Conservation (phyloP, 2,113 vertebrate species). For the Ursus arctos region DNA sequence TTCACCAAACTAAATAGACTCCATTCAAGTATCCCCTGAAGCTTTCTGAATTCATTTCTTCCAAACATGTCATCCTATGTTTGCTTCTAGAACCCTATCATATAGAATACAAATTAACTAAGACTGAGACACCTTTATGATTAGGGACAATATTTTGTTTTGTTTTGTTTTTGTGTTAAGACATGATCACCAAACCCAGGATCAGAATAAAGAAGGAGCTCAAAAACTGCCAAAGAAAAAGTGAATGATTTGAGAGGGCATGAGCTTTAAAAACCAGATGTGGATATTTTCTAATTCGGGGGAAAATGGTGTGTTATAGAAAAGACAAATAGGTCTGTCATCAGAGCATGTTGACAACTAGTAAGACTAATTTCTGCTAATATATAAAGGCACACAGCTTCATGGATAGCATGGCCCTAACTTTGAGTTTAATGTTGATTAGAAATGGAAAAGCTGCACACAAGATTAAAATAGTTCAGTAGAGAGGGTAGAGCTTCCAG, state of each 20-base stretch:
- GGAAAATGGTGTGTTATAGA: not conserved
- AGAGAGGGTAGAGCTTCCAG: not conserved
- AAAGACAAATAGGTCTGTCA: not conserved
- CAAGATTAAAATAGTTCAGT: not conserved
- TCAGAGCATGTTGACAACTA: not conserved
- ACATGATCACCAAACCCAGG: not conserved
- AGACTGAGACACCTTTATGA: not conserved
- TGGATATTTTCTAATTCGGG: not conserved
- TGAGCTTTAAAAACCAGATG: not conserved
- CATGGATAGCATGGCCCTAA: not conserved
- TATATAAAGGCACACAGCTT: not conserved
- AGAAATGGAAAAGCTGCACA: not conserved
- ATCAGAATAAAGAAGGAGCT: not conserved
- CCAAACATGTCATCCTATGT: not conserved
- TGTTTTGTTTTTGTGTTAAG: not conserved
- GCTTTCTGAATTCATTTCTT: not conserved
- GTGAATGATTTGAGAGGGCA: not conserved
- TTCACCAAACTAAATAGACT: not conserved
- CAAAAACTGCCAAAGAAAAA: not conserved
- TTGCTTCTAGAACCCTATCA: not conserved
- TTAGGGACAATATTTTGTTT: not conserved
- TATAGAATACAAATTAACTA: not conserved
- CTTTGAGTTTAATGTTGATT: not conserved
- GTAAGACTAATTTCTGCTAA: not conserved
- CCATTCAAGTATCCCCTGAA: not conserved